These are phyloP conservation scores for Ophioninae sp. DNA, from an alignment of 2,888 invertebrate species.

Conservation along the genomic window DNA sequence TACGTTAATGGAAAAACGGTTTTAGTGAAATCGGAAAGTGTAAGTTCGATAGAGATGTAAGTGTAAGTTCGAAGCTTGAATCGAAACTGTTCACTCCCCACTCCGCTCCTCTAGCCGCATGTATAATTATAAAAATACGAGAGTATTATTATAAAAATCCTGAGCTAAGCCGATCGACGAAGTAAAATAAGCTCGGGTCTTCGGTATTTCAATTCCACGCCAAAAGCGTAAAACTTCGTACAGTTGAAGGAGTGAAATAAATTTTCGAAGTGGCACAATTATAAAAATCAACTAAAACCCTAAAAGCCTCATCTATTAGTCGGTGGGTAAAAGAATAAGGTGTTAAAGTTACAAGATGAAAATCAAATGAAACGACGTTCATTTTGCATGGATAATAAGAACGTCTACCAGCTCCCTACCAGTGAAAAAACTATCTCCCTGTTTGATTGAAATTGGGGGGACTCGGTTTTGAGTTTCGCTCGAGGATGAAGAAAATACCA, in stretches of 20 bases:
- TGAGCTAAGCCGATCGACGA: conserved; percentile 26
- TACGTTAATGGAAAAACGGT: too few relatives aligned
- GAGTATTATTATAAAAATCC: conserved; percentile 37
- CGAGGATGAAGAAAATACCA: not conserved
- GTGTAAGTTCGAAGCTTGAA: not conserved
- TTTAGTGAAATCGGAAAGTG: conserved; percentile 3
- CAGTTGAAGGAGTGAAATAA: not conserved
- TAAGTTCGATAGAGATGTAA: not conserved
- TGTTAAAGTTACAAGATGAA: too few relatives aligned
- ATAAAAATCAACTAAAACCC: too few relatives aligned
- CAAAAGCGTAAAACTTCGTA: not conserved
- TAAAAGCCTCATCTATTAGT: too few relatives aligned
- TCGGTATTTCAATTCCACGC: not conserved
- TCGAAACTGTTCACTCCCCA: not conserved
- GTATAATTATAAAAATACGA: conserved; percentile 57
- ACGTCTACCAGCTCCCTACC: too few relatives aligned
- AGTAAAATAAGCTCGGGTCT: conserved; percentile 2
- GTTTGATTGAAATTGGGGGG: too few relatives aligned
- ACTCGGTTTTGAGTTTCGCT: not conserved
- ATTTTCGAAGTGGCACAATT: not conserved
- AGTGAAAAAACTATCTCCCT: too few relatives aligned
- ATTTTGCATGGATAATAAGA: too few relatives aligned
- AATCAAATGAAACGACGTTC: too few relatives aligned
- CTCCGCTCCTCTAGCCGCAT: not conserved
- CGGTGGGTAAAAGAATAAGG: too few relatives aligned